phyloP scores from a whole-genome alignment of 2,113 vertebrate species.

The Oreochromis niloticus region DNA sequence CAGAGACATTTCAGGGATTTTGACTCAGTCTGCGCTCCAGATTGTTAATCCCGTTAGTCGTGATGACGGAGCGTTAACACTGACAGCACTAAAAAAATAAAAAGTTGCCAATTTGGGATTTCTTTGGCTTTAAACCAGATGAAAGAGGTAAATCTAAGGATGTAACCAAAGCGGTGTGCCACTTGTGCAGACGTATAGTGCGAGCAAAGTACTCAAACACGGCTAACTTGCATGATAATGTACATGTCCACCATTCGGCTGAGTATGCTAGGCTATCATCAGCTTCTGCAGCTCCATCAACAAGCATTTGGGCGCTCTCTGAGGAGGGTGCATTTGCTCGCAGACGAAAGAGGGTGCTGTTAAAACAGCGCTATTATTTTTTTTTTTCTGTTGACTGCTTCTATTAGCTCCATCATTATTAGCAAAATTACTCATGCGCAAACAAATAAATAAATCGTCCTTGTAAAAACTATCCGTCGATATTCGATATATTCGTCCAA shows the following conservation, averaged over 20 bases:
- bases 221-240: background rate
- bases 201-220: background rate
- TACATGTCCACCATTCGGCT: background rate
- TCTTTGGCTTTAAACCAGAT: background rate
- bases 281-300: fast-evolving
- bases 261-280: background rate
- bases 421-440: background rate
- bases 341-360: background rate
- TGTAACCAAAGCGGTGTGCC: background rate
- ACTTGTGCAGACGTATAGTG: background rate
- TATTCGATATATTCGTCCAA: background rate
- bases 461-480: background rate
- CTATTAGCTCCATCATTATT: fast-evolving
- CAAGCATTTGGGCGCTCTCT: background rate
- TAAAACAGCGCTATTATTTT: background rate
- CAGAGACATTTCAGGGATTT: background rate
- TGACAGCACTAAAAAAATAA: fast-evolving
- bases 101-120: no score
- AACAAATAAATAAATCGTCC: background rate
- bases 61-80: background rate
- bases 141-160: background rate
- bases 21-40: fast-evolving
- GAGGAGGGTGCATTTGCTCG: background rate
- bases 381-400: background rate
- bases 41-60: fast-evolving